phyloP scores from a whole-genome alignment of 1,140 invertebrate species.

The Trissolcus basalis region DNA sequence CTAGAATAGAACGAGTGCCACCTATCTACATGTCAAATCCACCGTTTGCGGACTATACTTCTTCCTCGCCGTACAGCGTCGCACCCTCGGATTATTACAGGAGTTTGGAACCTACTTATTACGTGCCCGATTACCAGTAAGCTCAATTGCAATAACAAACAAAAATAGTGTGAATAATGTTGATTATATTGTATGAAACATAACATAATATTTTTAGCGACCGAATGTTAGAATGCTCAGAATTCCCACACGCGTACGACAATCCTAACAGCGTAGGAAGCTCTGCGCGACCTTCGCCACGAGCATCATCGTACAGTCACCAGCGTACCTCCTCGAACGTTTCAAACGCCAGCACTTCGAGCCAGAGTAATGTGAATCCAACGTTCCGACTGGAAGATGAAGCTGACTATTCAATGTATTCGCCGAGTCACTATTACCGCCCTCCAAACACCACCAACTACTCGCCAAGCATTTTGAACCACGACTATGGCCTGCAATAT shows the following conservation, averaged over 20 bases:
- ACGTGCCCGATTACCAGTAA: slow-evolving; percentile 71
- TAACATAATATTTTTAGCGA: slow-evolving; percentile 66
- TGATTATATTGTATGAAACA: too few relatives aligned
- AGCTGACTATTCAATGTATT: slow-evolving; percentile 75
- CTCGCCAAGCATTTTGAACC: slow-evolving; percentile 59
- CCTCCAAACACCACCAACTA: slow-evolving; percentile 43
- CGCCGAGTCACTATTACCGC: slow-evolving; percentile 50
- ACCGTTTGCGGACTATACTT: slow-evolving; percentile 67
- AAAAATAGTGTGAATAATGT: too few relatives aligned
- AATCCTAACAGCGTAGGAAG: slow-evolving; percentile 77
- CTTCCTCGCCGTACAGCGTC: slow-evolving; percentile 66
- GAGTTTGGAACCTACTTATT: slow-evolving; percentile 67
- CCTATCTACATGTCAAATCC: slow-evolving; percentile 75
- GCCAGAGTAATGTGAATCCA: slow-evolving; percentile 78
- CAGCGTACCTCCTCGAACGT: slow-evolving; percentile 84
- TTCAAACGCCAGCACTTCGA: slow-evolving; percentile 80
- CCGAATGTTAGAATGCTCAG: slow-evolving; percentile 70
- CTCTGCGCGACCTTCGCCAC: slow-evolving; percentile 74
- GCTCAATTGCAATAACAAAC: too few relatives aligned
- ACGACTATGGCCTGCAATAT: slow-evolving; percentile 74
- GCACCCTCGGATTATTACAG: slow-evolving; percentile 67
- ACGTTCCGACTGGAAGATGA: slow-evolving; percentile 82
- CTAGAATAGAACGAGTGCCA: slow-evolving; percentile 75
- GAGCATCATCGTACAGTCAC: slow-evolving; percentile 77
- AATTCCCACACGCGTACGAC: slow-evolving; percentile 79